Evolutionary conservation across 2,113 vertebrate genomes (phyloP).

Genomic region (Ceuthmochares aereus): DNA sequence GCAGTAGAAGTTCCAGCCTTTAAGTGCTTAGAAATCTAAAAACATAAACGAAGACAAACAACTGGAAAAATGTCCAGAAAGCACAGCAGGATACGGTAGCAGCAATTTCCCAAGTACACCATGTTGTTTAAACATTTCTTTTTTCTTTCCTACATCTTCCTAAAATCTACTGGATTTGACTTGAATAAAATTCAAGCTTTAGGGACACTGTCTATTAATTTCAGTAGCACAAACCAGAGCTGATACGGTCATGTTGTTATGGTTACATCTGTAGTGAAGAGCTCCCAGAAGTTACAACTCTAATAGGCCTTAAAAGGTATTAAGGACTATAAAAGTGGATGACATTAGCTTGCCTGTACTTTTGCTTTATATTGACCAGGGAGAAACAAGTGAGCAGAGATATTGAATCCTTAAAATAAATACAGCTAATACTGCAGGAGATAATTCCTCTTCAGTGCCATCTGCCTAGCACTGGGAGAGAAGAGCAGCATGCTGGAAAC

Average conservation of each 20-base stretch:
- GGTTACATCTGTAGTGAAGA: background rate
- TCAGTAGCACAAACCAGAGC: rapidly evolving
- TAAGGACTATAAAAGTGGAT: background rate
- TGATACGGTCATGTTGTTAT: rapidly evolving
- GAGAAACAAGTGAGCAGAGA: background rate
- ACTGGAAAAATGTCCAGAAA: background rate
- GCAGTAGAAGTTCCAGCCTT: background rate
- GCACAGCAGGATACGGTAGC: background rate
- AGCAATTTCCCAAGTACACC: background rate
- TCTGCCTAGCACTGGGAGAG: background rate
- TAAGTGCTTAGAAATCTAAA: background rate
- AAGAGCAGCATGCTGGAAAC: background rate
- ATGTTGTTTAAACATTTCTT: background rate
- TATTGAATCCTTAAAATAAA: background rate
- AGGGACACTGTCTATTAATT: background rate
- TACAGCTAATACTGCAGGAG: background rate
- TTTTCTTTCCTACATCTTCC: background rate
- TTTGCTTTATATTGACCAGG: background rate
- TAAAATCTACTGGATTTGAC: background rate
- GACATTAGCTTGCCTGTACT: background rate
- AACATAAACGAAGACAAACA: background rate
- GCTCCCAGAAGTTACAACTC: background rate
- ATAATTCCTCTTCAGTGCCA: background rate
- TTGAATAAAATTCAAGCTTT: background rate
- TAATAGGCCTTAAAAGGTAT: background rate